Percentiles rank a stretch among this genome's conserved stretches.
Conservation (phyloP, 1,140 invertebrate genomes). For the Paramacrobiotus metropolitanus region DNA sequence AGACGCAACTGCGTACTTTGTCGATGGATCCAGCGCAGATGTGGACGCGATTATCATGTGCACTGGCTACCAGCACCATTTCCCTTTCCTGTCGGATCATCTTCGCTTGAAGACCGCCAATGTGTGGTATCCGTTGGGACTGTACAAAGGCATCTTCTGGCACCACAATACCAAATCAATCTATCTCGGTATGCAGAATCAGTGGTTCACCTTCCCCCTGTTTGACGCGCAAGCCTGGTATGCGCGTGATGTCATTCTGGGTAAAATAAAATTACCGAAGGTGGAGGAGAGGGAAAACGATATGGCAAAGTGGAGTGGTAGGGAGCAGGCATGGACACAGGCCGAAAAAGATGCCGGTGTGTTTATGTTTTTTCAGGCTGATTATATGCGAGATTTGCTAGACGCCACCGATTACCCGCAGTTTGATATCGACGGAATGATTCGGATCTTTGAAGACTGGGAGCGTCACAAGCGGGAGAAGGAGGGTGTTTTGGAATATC, state of each 20-base stretch:
- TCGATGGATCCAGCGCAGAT: slow-evolving; percentile 17
- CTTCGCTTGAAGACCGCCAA: slow-evolving; percentile 6
- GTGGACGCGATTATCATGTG: slow-evolving; percentile 21
- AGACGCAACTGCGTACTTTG: slow-evolving; percentile 17
- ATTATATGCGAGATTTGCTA: not conserved
- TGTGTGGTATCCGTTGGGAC: slow-evolving; percentile 5
- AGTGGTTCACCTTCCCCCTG: slow-evolving; percentile 10
- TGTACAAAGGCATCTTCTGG: slow-evolving; percentile 12
- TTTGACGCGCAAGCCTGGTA: slow-evolving; percentile 9
- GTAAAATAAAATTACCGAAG: not conserved
- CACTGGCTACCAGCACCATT: slow-evolving; percentile 23
- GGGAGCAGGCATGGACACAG: not conserved
- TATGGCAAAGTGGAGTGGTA: not conserved
- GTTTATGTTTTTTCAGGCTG: not conserved
- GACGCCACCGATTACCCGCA: not conserved
- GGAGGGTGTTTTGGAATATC: not conserved
- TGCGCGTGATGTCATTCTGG: not conserved
- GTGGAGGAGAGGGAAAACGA: not conserved
- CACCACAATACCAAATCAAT: slow-evolving; percentile 6
- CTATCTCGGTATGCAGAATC: slow-evolving; percentile 10
- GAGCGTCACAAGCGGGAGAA: not conserved
- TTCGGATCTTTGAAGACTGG: not conserved
- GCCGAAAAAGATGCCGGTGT: not conserved
- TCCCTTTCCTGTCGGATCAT: slow-evolving; percentile 18
- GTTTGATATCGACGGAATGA: not conserved